Conservation (phyloP, 1,140 invertebrate genomes). For the Panulirus ornatus region DNA sequence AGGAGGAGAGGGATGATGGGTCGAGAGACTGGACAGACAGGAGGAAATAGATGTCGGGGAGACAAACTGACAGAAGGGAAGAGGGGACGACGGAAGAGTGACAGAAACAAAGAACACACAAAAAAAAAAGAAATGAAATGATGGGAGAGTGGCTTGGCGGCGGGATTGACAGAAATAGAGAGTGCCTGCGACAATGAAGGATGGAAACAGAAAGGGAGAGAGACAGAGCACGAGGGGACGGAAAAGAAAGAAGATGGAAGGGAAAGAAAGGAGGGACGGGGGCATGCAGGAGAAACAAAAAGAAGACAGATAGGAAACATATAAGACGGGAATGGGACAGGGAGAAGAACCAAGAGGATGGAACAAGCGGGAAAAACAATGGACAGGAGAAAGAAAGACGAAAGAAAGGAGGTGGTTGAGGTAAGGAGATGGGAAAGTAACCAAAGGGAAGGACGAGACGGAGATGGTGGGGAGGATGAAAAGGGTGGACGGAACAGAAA, state of each 20-base stretch:
- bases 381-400: neutral
- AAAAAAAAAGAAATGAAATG: too few species aligned
- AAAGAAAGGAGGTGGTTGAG: too few species aligned
- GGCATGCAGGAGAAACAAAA: neutral
- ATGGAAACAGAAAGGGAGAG: neutral
- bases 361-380: neutral
- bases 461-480: too few species aligned
- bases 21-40: neutral
- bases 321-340: neutral
- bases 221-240: neutral
- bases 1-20: neutral
- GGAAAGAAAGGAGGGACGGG: neutral
- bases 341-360: neutral
- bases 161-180: neutral
- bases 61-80: neutral
- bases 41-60: neutral
- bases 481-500: too few species aligned
- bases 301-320: neutral
- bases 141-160: neutral
- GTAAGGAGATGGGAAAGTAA: too few species aligned
- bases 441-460: too few species aligned
- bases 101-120: too few species aligned
- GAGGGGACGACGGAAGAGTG: too few species aligned
- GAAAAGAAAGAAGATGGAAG: neutral
- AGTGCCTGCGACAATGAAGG: neutral